Conservation (phyloP, 2,797 vertebrate species). For the Microctenopoma lineatum region DNA sequence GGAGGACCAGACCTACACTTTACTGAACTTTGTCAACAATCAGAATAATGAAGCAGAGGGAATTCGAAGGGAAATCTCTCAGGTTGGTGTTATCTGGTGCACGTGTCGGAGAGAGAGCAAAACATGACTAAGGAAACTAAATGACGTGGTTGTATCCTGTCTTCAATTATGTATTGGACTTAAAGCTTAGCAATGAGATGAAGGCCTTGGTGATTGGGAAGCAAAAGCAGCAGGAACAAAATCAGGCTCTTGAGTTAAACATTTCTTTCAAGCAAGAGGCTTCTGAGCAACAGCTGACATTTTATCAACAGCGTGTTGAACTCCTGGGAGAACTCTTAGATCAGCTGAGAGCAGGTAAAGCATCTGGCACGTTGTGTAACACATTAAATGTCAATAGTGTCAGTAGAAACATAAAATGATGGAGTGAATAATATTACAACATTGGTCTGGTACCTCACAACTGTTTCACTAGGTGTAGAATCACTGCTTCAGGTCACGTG, state of each 20-base stretch:
- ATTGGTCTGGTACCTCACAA: neutral
- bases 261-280: conserved; percentile 18
- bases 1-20: conserved; percentile 78
- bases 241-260: neutral
- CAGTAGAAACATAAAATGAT: neutral
- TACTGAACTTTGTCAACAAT: conserved; percentile 72
- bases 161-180: conserved; percentile 4
- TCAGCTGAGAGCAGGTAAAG: conserved; percentile 18
- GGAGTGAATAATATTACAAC: too few species aligned
- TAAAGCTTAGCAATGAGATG: conserved; percentile 18
- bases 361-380: neutral
- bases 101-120: neutral
- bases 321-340: conserved; percentile 16
- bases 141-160: neutral
- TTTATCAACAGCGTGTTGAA: neutral
- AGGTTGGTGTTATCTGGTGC: conserved; percentile 13
- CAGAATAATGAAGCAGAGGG: conserved; percentile 9
- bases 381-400: neutral
- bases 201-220: neutral
- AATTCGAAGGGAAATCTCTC: conserved; percentile 7
- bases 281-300: conserved; percentile 6
- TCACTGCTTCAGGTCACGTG: conserved; percentile 20
- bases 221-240: neutral
- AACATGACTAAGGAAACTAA: neutral
- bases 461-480: conserved; percentile 11